A percentile compares a stretch with the other conserved stretches of the same genome.
phyloP scores from a whole-genome alignment of 2,113 vertebrate species.

The Sturnira hondurensis region DNA sequence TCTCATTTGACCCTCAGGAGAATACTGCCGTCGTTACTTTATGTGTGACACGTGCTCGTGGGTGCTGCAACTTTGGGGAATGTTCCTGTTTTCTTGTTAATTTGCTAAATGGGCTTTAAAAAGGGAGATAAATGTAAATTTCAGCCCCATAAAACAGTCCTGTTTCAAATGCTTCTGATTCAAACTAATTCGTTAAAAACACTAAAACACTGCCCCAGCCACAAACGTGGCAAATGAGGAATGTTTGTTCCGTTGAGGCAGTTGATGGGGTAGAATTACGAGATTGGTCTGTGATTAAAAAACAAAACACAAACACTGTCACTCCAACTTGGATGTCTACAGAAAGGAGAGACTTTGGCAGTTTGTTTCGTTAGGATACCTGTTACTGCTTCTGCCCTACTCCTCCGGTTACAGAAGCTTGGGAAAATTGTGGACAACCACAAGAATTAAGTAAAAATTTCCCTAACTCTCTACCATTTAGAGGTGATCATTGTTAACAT shows the following conservation, averaged over 20 bases:
- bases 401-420: background rate
- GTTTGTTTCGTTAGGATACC: conserved; percentile 10
- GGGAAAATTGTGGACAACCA: background rate
- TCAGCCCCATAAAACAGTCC: conserved; percentile 59
- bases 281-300: background rate
- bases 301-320: background rate
- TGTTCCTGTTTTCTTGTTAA: conserved; percentile 65
- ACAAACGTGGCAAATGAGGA: background rate
- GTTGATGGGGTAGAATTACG: background rate
- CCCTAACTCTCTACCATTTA: background rate
- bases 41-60: background rate
- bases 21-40: background rate
- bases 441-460: background rate
- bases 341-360: background rate
- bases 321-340: background rate
- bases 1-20: background rate
- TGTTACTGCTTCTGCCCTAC: background rate
- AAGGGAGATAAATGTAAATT: conserved; percentile 66
- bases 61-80: background rate
- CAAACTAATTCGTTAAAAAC: conserved; percentile 65
- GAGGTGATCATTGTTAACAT: background rate
- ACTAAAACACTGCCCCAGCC: conserved; percentile 2
- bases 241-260: background rate
- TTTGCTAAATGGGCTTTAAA: conserved; percentile 70
- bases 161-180: conserved; percentile 54